Evolutionary conservation across 1,140 invertebrate genomes (phyloP).

Genomic region (Chymomyza costata): DNA sequence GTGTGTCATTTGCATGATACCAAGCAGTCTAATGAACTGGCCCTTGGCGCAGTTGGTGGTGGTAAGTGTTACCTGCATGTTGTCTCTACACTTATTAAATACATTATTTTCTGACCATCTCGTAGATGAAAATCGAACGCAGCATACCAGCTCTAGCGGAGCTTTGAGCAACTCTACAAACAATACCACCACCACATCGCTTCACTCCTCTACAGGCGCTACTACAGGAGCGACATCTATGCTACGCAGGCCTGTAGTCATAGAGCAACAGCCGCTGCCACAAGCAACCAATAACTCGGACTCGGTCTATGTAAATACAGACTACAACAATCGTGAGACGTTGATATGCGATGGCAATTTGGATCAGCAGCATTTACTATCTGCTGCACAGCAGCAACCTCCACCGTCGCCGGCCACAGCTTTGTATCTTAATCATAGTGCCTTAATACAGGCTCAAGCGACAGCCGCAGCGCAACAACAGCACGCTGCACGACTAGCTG

Average conservation of each 20-base stretch:
- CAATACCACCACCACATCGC: slow-evolving; percentile 64
- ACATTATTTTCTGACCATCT: slow-evolving; percentile 11
- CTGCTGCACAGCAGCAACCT: slow-evolving; percentile 54
- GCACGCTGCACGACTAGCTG: slow-evolving; percentile 38
- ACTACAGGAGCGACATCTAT: slow-evolving; percentile 15
- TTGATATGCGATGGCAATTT: slow-evolving; percentile 57
- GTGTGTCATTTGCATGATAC: slow-evolving; percentile 89
- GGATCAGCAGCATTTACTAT: slow-evolving; percentile 53
- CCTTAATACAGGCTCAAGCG: slow-evolving; percentile 52
- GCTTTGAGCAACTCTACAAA: slow-evolving; percentile 61
- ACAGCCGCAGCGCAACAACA: slow-evolving; percentile 20
- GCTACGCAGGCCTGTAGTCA: slow-evolving; percentile 44
- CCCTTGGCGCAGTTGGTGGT: slow-evolving; percentile 33
- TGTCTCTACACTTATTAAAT: background rate
- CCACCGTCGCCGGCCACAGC: slow-evolving; percentile 60
- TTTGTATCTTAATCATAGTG: slow-evolving; percentile 62
- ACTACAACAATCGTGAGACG: slow-evolving; percentile 63
- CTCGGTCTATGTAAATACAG: slow-evolving; percentile 64
- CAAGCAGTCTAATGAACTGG: slow-evolving; percentile 64
- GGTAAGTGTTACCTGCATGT: slow-evolving; percentile 38
- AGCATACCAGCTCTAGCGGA: slow-evolving; percentile 60
- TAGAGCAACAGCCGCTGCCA: slow-evolving; percentile 53
- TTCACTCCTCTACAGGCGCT: slow-evolving; percentile 57
- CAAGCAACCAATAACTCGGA: slow-evolving; percentile 58
- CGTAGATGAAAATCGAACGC: slow-evolving; percentile 62